Percentiles rank a stretch among this genome's conserved stretches.
Evolutionary conservation across 2,113 vertebrate species (phyloP).

Genomic region (Pampusana beccarii): DNA sequence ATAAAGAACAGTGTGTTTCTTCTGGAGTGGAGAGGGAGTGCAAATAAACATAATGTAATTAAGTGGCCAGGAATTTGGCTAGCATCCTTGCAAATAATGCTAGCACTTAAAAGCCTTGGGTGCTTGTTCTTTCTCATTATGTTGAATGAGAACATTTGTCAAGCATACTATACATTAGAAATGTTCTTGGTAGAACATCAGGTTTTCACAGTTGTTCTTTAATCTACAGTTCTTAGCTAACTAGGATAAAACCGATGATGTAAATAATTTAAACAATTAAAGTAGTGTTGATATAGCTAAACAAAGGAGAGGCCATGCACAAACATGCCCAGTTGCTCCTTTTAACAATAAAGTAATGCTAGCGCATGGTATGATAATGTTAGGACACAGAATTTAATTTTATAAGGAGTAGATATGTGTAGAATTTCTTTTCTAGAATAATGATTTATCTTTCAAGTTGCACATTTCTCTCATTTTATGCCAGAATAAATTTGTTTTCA

Average conservation of each 20-base stretch:
- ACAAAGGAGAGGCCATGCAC: neutral
- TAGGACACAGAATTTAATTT: neutral
- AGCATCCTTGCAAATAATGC: neutral
- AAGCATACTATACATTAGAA: neutral
- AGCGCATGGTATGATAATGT: neutral
- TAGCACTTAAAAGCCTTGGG: neutral
- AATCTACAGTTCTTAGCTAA: neutral
- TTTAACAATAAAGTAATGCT: neutral
- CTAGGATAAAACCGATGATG: neutral
- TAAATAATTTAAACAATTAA: neutral
- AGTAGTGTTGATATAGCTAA: neutral
- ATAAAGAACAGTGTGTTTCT: neutral
- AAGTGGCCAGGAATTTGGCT: constrained; percentile 5
- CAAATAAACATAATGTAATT: neutral
- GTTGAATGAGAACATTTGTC: neutral
- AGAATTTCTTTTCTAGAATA: neutral
- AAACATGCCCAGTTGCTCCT: neutral
- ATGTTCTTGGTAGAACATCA: neutral
- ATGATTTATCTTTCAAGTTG: neutral
- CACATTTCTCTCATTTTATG: neutral
- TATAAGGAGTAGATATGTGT: neutral
- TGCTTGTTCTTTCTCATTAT: neutral
- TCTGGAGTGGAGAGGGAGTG: neutral
- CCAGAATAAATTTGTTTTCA: neutral
- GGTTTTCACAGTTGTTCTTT: neutral